Evolutionary conservation across 2,113 vertebrate genomes (phyloP).

Genomic region (Dipodomys stephensi): DNA sequence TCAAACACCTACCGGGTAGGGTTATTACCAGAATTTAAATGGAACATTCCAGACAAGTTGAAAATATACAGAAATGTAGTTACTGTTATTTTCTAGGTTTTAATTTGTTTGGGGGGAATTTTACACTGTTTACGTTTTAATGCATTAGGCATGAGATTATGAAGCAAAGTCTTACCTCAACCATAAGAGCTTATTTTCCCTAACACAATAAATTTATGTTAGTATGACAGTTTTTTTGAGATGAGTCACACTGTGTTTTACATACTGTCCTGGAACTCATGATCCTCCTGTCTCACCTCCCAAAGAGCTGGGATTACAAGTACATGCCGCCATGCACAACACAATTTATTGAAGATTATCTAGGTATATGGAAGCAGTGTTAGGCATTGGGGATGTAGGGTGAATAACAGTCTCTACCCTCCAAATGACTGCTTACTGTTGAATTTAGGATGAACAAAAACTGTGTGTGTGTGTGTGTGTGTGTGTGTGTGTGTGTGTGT

Average conservation of each 20-base stretch:
- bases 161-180: slow-evolving; percentile 31
- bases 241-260: neutral
- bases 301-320: neutral
- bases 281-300: neutral
- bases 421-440: neutral
- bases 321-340: too few relatives aligned
- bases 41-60: neutral
- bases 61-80: neutral
- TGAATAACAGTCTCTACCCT: neutral
- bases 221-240: neutral
- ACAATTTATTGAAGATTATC: neutral
- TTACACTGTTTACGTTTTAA: slow-evolving; percentile 32
- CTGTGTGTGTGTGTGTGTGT: too few relatives aligned
- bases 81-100: neutral
- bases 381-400: neutral
- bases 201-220: slow-evolving; percentile 41
- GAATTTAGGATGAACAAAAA: neutral
- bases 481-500: too few relatives aligned
- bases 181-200: neutral
- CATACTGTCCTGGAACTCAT: neutral
- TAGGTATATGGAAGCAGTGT: neutral
- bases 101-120: neutral
- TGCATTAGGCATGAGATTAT: neutral
- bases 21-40: slow-evolving; percentile 28
- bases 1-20: neutral